A percentile compares a stretch with the other conserved stretches of the same genome.
Conservation (phyloP, 1,140 invertebrate genomes). For the Pectinophora gossypiella region DNA sequence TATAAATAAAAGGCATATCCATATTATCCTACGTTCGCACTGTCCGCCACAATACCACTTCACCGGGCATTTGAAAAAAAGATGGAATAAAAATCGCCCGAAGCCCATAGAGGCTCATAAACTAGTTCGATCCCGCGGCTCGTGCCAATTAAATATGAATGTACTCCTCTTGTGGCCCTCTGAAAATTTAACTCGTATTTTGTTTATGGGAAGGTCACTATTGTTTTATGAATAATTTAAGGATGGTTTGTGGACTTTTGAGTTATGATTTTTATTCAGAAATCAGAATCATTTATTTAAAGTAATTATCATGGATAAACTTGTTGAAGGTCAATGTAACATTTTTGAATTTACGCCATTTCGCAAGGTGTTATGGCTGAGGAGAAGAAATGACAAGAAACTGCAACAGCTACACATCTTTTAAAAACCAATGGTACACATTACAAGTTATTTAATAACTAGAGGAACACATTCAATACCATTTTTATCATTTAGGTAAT, state of each 20-base stretch:
- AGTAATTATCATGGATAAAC: too few relatives aligned
- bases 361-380: too few relatives aligned
- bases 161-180: conserved; percentile 57
- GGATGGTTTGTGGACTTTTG: neutral
- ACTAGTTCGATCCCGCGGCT: conserved; percentile 30
- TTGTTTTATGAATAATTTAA: conserved; percentile 16
- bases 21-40: conserved; percentile 18
- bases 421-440: too few relatives aligned
- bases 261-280: neutral
- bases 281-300: too few relatives aligned
- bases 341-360: too few relatives aligned
- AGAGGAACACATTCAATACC: too few relatives aligned
- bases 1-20: conserved; percentile 20
- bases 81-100: conserved; percentile 49
- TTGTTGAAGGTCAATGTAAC: too few relatives aligned
- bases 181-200: conserved; percentile 44
- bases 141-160: conserved; percentile 69
- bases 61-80: conserved; percentile 65
- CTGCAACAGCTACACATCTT: too few relatives aligned
- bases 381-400: too few relatives aligned
- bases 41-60: conserved; percentile 68
- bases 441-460: too few relatives aligned
- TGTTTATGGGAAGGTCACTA: conserved; percentile 36
- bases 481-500: too few relatives aligned
- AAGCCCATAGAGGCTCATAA: conserved; percentile 48